Base-by-base conservation (phyloP, 2,888 invertebrate genomes). In the Drosophila phalerata region DNA sequence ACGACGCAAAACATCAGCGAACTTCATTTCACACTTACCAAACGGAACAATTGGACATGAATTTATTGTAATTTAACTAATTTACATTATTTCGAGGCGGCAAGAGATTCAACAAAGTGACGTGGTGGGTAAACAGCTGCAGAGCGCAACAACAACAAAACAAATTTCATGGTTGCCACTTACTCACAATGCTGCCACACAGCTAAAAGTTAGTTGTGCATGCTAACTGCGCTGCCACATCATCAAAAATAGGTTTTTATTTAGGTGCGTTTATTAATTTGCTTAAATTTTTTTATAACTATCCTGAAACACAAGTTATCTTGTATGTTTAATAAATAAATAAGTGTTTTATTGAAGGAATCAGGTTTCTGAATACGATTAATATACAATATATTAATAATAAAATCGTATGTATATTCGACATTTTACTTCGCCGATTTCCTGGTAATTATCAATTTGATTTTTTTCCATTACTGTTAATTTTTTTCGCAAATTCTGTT, bases 1-100 rank as follows among this genome's bases (percentile, higher is more conserved):
- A 76, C 95, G 95, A 84, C 96, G 95, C 88, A 97, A 60, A 32
- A 91, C 92, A 90, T 94, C 91, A 10, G 90, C 77, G 30, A 94
- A 80, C 92, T 92, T 90, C 93, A 92, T 92, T 88, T 84, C 70
- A 13, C 40, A 37, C 47, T 17, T 45, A 56, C 22, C 52, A 53
- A 53, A 40, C 32, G 30, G n/a, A 68, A 55, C 37, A 58, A 55
- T 15, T 32, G 13, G 19, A 48, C 17, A 30, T 1, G 2, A 37
- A 71, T 30, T 13, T 22, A 34, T 11, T 9, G 19, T 51, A 47
- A 61, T 55, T 56, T 58, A 47, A 53, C 25, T 28, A 56, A 61
- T 76, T 83, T 76, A 77, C 86, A 82, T 83, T 37, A 25, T 75
- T 79, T 40, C 15, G 9, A 28, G 38, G 32, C 45, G 48, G 58